These are phyloP conservation scores for Drosophila lacteicornis DNA, from an alignment of 1,140 invertebrate genomes.

Conservation along the genomic window DNA sequence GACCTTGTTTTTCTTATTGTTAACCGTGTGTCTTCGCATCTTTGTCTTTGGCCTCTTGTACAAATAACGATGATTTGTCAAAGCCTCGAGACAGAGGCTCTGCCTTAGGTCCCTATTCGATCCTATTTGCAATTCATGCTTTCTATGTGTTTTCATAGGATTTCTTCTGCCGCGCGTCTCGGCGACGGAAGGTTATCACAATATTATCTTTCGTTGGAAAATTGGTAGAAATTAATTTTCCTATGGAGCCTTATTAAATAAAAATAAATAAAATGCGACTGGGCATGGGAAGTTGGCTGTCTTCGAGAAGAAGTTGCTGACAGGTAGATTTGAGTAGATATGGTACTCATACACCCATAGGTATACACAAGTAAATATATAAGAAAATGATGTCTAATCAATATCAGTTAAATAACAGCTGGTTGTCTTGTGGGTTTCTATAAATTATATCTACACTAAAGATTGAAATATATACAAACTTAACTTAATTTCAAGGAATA, in stretches of 20 bases:
- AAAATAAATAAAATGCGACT: conserved; percentile 69
- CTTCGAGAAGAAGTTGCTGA: conserved; percentile 30
- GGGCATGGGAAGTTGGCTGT: conserved; percentile 23
- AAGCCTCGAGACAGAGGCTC: conserved; percentile 29
- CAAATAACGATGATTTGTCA: conserved; percentile 81
- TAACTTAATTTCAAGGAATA: background rate
- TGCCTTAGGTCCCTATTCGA: conserved; percentile 1
- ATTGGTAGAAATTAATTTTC: conserved; percentile 82
- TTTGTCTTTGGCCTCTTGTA: conserved; percentile 72
- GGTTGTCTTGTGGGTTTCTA: background rate
- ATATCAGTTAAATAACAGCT: conserved; percentile 8
- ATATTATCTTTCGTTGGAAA: conserved; percentile 76
- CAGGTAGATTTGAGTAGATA: conserved; percentile 25
- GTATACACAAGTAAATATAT: background rate
- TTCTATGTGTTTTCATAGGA: conserved; percentile 74
- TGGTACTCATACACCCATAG: background rate
- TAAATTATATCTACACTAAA: background rate
- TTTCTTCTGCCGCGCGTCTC: conserved; percentile 63
- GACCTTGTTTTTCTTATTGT: conserved; percentile 79
- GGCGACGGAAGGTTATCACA: conserved; percentile 65
- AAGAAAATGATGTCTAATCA: background rate
- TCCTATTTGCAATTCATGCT: conserved; percentile 82
- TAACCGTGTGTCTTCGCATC: conserved; percentile 63
- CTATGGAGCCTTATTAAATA: conserved; percentile 79
- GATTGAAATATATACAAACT: no score